These are phyloP conservation scores for Chesias legatella DNA, from an alignment of 2,888 invertebrate species.

Conservation along the genomic window DNA sequence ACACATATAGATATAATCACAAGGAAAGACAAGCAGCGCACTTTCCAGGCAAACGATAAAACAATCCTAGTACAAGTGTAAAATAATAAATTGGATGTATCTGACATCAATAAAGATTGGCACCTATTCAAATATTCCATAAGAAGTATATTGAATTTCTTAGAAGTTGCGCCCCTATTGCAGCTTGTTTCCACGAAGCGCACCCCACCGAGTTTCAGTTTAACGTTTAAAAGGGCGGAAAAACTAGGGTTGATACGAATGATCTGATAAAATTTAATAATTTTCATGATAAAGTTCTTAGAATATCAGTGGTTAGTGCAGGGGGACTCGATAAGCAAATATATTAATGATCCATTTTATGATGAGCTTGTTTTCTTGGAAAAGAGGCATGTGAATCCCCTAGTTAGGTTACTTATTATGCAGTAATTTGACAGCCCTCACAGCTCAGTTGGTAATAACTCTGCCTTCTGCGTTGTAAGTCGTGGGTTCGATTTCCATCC, in stretches of 20 bases:
- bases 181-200: slow-evolving; percentile 55
- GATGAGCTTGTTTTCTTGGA: too few relatives aligned
- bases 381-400: too few relatives aligned
- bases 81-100: slow-evolving; percentile 1
- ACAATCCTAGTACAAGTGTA: background rate
- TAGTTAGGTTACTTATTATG: too few relatives aligned
- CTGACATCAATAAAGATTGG: slow-evolving; percentile 8
- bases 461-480: too few relatives aligned
- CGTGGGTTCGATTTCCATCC: too few relatives aligned
- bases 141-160: slow-evolving; percentile 41
- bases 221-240: slow-evolving; percentile 24
- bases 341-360: too few relatives aligned
- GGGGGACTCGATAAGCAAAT: slow-evolving; percentile 13
- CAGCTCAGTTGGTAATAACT: too few relatives aligned
- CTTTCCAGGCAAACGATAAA: too few relatives aligned
- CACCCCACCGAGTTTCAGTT: slow-evolving; percentile 32
- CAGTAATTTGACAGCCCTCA: too few relatives aligned
- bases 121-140: too few relatives aligned
- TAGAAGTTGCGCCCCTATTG: slow-evolving; percentile 38
- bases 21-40: too few relatives aligned
- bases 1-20: too few relatives aligned
- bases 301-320: slow-evolving; percentile 9
- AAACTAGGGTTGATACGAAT: slow-evolving; percentile 1
- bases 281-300: slow-evolving; percentile 13
- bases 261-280: background rate